Base-by-base conservation (phyloP, 2,113 vertebrate genomes). In the Pelecanoides urinatrix region DNA sequence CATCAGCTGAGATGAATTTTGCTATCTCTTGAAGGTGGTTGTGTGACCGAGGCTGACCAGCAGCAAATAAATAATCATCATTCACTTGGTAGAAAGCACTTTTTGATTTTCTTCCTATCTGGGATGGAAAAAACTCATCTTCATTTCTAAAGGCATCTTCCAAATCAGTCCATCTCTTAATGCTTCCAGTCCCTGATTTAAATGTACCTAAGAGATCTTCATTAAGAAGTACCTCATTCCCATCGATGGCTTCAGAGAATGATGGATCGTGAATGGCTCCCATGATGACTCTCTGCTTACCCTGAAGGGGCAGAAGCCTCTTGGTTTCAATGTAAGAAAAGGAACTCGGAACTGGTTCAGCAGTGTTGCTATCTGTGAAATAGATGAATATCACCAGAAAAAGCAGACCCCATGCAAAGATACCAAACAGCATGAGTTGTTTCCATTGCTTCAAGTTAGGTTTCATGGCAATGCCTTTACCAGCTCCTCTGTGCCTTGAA, bases 381-480 rank as follows among this genome's bases (percentile, higher is more conserved):
- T 99, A 99, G 50, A 99, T 98, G 96, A 99, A 99, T 87, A 99
- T 98, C 52, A 97, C 98, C 72, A 99, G 93, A 94, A 99, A 99
- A 75, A 99, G 96, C 62, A 99, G 98, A 21, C 98, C 99, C 99
- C 99, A 99, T 47, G 98, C 98, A 88, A 99, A 98, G 95, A 99
- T 99, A 75, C 98, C 99, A 77, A 98, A 98, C 82, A 99, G 98
- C 98, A 98, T 98, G 77, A 99, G 96, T 97, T 98, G 98, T 97
- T 99, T 98, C 99, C 99, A 99, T 97, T 99, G 99, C 97, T 99
- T 99, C 98, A 99, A 97, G 91, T 98, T 99, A 80, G 99, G 99
- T 98, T 99, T 99, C 99, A 99, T 99, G 98, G 98, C 98, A 98
- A 93, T 96, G 85, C 90, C 90, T 95, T 89, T 91, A 88, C 81